Percentiles rank a stretch among this genome's conserved stretches.
These are phyloP conservation scores for Acleris laterana DNA, from an alignment of 2,888 invertebrate genomes.

Conservation along the genomic window DNA sequence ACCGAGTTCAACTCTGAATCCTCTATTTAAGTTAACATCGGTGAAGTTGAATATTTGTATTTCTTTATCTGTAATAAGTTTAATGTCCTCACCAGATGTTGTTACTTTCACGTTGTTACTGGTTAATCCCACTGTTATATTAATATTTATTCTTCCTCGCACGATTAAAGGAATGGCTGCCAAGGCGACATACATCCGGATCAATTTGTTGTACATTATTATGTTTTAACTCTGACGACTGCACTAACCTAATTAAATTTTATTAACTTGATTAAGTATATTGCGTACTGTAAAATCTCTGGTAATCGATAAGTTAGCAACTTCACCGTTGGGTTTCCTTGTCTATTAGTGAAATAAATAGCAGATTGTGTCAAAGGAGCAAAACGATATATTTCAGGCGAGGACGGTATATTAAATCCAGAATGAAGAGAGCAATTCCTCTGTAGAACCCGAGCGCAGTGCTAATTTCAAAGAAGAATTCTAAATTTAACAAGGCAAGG, in stretches of 20 bases:
- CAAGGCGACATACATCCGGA: conserved; percentile 3
- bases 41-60: conserved; percentile 61
- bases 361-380: too few relatives aligned
- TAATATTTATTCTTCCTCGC: conserved; percentile 52
- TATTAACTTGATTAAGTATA: background rate
- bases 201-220: background rate
- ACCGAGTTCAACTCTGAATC: conserved; percentile 59
- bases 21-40: conserved; percentile 58
- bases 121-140: conserved; percentile 51
- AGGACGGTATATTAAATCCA: too few relatives aligned
- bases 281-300: conserved; percentile 1
- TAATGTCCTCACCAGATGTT: conserved; percentile 52
- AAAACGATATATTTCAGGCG: too few relatives aligned
- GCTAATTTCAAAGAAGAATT: too few relatives aligned
- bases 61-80: conserved; percentile 59
- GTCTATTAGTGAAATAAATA: background rate
- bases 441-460: too few relatives aligned
- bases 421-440: too few relatives aligned
- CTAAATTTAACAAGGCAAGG: too few relatives aligned
- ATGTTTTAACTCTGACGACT: background rate
- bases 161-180: conserved; percentile 36
- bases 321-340: conserved; percentile 3
- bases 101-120: conserved; percentile 45
- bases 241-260: conserved; percentile 2
- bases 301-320: conserved; percentile 2